A percentile compares a stretch with the other conserved stretches of the same genome.
Evolutionary conservation across 2,113 vertebrate species (phyloP).

Genomic region (Terrapene triunguis): DNA sequence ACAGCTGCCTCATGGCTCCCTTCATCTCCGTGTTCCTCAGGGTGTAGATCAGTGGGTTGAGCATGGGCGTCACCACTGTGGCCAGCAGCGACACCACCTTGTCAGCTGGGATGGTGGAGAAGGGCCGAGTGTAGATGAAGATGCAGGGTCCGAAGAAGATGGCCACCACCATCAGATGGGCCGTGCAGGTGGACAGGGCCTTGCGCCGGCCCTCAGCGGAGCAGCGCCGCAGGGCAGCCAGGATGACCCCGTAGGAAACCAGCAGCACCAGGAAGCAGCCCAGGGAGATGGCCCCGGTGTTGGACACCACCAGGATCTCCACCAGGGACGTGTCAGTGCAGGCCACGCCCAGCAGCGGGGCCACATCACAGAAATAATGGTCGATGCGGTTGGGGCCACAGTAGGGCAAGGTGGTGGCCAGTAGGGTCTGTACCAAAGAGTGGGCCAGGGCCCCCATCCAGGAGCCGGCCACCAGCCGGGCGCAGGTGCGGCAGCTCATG

Average conservation of each 20-base stretch:
- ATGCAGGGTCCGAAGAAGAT: constrained; percentile 41
- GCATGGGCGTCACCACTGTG: constrained; percentile 45
- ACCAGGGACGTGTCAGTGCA: constrained; percentile 37
- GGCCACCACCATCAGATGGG: constrained; percentile 61
- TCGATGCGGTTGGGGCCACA: constrained; percentile 57
- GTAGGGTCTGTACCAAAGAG: constrained; percentile 46
- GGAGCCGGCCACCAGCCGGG: constrained; percentile 20
- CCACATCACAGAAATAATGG: constrained; percentile 70
- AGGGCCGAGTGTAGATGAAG: constrained; percentile 56
- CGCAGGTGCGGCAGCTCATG: constrained; percentile 36
- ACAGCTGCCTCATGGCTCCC: constrained; percentile 50
- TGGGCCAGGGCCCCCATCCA: constrained; percentile 49
- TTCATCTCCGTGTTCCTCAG: constrained; percentile 65
- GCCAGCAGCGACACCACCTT: constrained; percentile 56
- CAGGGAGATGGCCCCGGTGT: too few species aligned
- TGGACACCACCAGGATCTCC: background rate
- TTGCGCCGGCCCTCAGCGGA: too few species aligned
- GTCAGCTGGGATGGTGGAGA: constrained; percentile 45
- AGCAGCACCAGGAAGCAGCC: background rate
- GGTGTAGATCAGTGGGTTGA: constrained; percentile 65
- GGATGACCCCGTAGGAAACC: background rate
- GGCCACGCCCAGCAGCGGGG: constrained; percentile 60
- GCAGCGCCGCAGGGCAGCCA: too few species aligned
- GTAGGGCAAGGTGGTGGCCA: constrained; percentile 32
- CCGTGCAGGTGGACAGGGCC: constrained; percentile 49